A percentile compares a stretch with the other conserved stretches of the same genome.
These are phyloP conservation scores for Chaitophorus viminalis DNA, from an alignment of 2,888 invertebrate species.

Conservation along the genomic window DNA sequence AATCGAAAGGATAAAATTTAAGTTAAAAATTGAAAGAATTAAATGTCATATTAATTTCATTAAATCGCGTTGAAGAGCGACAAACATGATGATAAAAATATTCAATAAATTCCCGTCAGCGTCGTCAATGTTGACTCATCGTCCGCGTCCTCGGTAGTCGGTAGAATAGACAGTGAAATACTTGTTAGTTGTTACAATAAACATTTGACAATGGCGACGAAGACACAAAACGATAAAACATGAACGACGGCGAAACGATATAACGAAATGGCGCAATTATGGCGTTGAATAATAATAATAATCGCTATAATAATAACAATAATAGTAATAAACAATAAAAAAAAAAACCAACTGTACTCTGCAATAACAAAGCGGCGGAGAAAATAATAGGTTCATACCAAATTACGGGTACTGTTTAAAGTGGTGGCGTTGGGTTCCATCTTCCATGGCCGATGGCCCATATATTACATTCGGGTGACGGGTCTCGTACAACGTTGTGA, in stretches of 20 bases:
- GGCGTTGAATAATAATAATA: not conserved
- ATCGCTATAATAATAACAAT: not conserved
- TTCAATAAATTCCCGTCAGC: not conserved
- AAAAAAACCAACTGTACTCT: too few species aligned
- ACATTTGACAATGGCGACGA: not conserved
- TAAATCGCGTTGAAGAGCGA: not conserved
- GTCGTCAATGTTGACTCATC: not conserved
- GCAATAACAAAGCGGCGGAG: not conserved
- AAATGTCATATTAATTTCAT: not conserved
- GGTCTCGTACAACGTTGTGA: too few species aligned
- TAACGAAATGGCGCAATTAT: not conserved
- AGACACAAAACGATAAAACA: not conserved
- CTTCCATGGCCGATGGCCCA: too few species aligned
- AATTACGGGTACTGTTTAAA: not conserved
- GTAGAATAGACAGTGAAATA: not conserved
- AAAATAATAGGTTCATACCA: not conserved
- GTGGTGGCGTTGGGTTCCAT: too few species aligned
- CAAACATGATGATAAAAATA: not conserved
- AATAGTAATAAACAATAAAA: not conserved
- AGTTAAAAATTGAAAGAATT: not conserved
- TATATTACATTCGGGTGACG: too few species aligned
- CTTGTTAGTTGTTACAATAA: not conserved
- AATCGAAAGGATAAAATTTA: not conserved
- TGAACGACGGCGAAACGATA: not conserved
- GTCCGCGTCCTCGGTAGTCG: not conserved